A percentile compares a stretch with the other conserved stretches of the same genome.
Conservation (phyloP, 2,113 vertebrate species). For the Sylvia atricapilla region DNA sequence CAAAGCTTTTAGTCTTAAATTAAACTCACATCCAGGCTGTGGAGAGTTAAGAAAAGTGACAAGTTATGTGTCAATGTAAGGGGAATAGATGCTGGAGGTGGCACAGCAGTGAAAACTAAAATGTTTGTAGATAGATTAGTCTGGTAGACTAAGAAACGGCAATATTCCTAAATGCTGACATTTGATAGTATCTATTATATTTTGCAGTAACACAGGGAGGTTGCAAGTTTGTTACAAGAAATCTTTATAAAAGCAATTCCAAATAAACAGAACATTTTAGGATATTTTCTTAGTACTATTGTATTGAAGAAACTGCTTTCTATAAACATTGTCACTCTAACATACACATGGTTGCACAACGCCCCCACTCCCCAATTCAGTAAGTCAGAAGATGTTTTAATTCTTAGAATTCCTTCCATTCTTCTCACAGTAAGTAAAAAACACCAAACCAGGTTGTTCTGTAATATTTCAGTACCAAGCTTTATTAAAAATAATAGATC, state of each 20-base stretch:
- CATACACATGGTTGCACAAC: background rate
- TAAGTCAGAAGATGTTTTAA: background rate
- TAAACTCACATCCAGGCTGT: background rate
- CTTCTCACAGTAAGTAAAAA: background rate
- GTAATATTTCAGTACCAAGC: background rate
- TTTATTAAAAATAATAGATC: background rate
- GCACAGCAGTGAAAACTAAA: background rate
- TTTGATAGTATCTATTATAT: background rate
- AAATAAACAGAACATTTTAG: background rate
- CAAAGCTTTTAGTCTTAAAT: background rate
- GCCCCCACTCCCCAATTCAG: background rate
- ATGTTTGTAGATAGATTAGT: background rate
- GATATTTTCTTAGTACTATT: background rate
- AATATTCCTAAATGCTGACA: background rate
- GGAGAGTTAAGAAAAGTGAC: background rate
- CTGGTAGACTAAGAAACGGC: background rate
- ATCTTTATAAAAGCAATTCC: background rate
- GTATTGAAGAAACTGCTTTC: background rate
- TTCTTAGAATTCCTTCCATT: background rate
- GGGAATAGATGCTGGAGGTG: background rate
- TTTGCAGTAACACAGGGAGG: rapidly evolving
- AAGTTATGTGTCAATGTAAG: background rate
- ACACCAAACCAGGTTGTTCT: background rate
- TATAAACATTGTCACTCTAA: background rate
- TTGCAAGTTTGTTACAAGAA: background rate